These are phyloP conservation scores for Baryphthengus martii DNA, from an alignment of 2,113 vertebrate genomes.

Conservation along the genomic window DNA sequence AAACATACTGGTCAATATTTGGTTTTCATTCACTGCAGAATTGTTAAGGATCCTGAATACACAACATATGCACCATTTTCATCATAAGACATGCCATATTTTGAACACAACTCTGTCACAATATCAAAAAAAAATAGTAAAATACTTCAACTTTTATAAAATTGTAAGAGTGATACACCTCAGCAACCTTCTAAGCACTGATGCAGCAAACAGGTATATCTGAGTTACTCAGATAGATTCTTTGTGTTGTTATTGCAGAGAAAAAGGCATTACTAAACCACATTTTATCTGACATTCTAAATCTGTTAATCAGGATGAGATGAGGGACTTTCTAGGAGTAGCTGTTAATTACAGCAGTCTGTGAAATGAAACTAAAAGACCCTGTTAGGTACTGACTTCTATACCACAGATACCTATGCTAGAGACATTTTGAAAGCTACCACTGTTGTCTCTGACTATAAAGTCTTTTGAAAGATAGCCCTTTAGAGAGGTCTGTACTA, in stretches of 20 bases:
- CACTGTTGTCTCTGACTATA: not conserved
- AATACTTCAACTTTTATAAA: not conserved
- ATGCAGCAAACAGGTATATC: not conserved
- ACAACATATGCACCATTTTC: not conserved
- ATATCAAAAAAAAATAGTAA: not conserved
- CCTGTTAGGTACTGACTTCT: not conserved
- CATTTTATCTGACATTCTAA: not conserved
- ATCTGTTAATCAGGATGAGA: not conserved
- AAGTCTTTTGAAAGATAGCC: not conserved
- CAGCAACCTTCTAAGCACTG: not conserved
- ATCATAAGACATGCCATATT: not conserved
- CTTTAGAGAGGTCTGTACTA: not conserved
- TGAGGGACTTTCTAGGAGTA: not conserved
- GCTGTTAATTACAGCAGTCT: not conserved
- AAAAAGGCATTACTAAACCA: not conserved
- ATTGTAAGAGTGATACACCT: not conserved
- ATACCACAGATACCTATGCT: not conserved
- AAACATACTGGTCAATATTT: not conserved
- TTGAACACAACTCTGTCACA: not conserved
- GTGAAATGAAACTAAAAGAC: not conserved
- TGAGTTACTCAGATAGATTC: not conserved
- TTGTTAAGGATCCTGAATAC: not conserved
- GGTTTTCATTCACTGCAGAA: not conserved
- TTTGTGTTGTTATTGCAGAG: not conserved
- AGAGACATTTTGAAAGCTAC: not conserved